Base-by-base conservation (phyloP, 2,113 vertebrate species). In the Limnothrissa miodon region DNA sequence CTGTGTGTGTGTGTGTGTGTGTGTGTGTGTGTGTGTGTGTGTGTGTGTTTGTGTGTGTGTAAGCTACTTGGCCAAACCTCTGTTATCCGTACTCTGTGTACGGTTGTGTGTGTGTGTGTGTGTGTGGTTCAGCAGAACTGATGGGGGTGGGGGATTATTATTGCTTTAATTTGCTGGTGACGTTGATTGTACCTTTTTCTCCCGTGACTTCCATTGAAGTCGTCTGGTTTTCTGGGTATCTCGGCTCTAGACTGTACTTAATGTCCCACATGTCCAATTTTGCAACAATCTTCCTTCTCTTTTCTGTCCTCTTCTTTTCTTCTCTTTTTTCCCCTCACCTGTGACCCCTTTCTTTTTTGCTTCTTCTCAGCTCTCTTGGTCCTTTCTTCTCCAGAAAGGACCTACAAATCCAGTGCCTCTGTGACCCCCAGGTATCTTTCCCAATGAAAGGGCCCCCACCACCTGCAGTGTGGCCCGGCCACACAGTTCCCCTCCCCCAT, bases 391-490 rank as follows among this genome's bases (percentile, higher is more conserved):
- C 13, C 13, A 13, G 17, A 11, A 15, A 36, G 33, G 36, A 4
- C 62, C 33, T 11, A 70, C 25, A 70, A 70, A 15, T 3, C 56
- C n/a, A 62, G 29, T 70, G 62, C 25, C 29, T 70, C 62, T 29
- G 25, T 36, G 29, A 81, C 85, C 81, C 85, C 81, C 84, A 81
- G 78, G 66, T 81, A 74, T 78, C 84, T 79, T 79, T 78, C 33
- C 45, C 44, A 78, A 62, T 78, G 29, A 53, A 53, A 4, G 19
- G 86, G 86, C 66, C 84, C 56, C 80, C 83, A 42, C 90, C 86
- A 92, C 90, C 87, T 90, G 90, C 89, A 81, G 90, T 90, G 84
- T 85, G 29, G 62, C 45, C 29, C 83, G 81, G 10, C 48, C 82
- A 82, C 84, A 59, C 45, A 83, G 88, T 82, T 83, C 56, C 2